Evolutionary conservation across 2,797 vertebrate species (phyloP), one percentile per base, ranked within the genome.

Genomic region (Bradypus variegatus): DNA sequence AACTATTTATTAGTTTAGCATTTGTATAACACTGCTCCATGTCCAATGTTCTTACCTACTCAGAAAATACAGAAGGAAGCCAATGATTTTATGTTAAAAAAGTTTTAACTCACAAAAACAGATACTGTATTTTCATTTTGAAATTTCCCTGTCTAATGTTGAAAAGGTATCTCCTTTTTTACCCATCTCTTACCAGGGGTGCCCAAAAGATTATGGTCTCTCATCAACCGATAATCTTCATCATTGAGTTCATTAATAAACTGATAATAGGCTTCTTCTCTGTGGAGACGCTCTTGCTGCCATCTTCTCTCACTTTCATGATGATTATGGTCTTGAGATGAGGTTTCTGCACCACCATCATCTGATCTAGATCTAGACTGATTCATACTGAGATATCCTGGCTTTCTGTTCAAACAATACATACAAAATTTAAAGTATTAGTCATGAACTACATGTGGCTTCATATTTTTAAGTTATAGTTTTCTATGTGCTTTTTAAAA

Each of bases 251-350:
- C 98, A 95, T 99, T 99, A 95, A 99, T 99, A 96, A 99, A 99
- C 96, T 99, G 98, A 95, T 99, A 99, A 97, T 99, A 99, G 27
- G 99, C 98, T 97, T 99, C 99, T 97, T 99, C 99, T 97, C 99
- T 97, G 23, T 98, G 98, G 95, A 99, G 98, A 95, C 98, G 98
- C 95, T 99, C 99, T 96, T 98, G 98, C 97, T 99, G 99, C 94
- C 98, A 97, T 88, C 98, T 98, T 81, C 98, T 98, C 97, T 99
- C 98, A 93, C 98, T 98, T 97, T 96, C 96, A 5, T 78, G 86
- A 0, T 12, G 95, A 65, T 86, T 84, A 1, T 1, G 76, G 72
- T 91, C 96, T 77, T 45, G 91, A 2, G 96, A 94, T 93, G 95
- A 81, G 0, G 78, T 18, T 91, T 96, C 96, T 81, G 96, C 97